Conservation (phyloP, 2,113 vertebrate genomes). For the Dasyprocta punctata region DNA sequence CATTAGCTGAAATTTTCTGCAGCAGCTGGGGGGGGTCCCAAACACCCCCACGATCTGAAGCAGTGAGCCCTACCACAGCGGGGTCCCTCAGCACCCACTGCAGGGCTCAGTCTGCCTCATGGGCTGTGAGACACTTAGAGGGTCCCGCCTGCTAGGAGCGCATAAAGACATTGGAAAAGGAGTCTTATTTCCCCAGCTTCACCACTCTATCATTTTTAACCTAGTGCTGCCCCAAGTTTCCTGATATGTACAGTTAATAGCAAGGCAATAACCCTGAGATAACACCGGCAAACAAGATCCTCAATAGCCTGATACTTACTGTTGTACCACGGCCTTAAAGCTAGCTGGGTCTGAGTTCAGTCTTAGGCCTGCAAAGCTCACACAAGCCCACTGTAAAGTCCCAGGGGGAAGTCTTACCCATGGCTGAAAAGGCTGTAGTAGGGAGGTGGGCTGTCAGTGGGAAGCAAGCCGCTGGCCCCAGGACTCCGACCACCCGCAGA, state of each 20-base stretch:
- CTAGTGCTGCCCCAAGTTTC: not conserved
- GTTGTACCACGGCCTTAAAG: not conserved
- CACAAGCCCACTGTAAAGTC: not conserved
- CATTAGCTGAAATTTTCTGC: not conserved
- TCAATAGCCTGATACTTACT: too few species aligned
- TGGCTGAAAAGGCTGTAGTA: slow-evolving; percentile 85
- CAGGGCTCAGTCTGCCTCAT: too few species aligned
- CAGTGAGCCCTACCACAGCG: not conserved
- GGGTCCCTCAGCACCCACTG: fast-evolving
- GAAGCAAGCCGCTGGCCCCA: slow-evolving; percentile 45
- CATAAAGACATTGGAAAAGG: not conserved
- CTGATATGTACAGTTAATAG: not conserved
- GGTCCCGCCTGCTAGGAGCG: not conserved
- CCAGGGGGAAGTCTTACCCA: slow-evolving; percentile 83
- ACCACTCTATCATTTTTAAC: not conserved
- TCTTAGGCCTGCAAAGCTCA: not conserved
- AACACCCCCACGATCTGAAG: not conserved
- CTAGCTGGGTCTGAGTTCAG: not conserved
- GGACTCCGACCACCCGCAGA: slow-evolving; percentile 54
- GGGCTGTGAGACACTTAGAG: not conserved
- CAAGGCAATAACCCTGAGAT: not conserved
- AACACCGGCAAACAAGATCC: not conserved
- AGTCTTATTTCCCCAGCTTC: not conserved
- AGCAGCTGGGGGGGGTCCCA: not conserved
- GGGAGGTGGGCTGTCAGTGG: slow-evolving; percentile 84